Evolutionary conservation across 2,888 invertebrate genomes (phyloP).

Genomic region (Andricus quercusramuli): DNA sequence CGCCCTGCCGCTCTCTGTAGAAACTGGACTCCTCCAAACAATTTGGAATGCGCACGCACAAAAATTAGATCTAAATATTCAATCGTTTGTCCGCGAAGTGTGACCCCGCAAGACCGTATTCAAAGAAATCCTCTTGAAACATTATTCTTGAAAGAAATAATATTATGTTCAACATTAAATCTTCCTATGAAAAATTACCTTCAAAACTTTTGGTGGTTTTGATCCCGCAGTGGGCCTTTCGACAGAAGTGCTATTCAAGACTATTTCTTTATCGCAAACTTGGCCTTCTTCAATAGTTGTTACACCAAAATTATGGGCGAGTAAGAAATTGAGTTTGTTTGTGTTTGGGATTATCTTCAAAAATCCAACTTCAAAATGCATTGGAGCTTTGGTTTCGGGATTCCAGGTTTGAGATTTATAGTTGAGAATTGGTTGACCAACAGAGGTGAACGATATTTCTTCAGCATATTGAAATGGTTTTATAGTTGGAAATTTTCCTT

Average conservation of each 20-base stretch:
- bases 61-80: too few relatives aligned
- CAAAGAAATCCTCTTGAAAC: background rate
- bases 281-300: slow-evolving; percentile 82
- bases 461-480: slow-evolving; percentile 82
- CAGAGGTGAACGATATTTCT: slow-evolving; percentile 80
- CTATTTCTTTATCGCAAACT: slow-evolving; percentile 70
- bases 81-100: too few relatives aligned
- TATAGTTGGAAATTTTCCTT: slow-evolving; percentile 82
- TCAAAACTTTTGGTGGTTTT: slow-evolving; percentile 80
- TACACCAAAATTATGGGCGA: slow-evolving; percentile 84
- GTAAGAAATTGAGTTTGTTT: slow-evolving; percentile 80
- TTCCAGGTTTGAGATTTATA: slow-evolving; percentile 80
- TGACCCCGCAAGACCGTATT: too few relatives aligned
- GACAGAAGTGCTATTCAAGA: slow-evolving; percentile 79
- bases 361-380: slow-evolving; percentile 84
- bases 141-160: background rate
- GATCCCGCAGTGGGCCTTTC: slow-evolving; percentile 79
- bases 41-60: too few relatives aligned
- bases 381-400: slow-evolving; percentile 80
- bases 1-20: too few relatives aligned
- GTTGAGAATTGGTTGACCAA: slow-evolving; percentile 84
- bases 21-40: too few relatives aligned
- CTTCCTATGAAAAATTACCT: slow-evolving; percentile 60
- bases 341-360: slow-evolving; percentile 81
- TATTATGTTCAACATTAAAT: slow-evolving; percentile 17